Conservation (phyloP, 92 coral and sea anemone genomes). For the Epizoanthus ramosus region DNA sequence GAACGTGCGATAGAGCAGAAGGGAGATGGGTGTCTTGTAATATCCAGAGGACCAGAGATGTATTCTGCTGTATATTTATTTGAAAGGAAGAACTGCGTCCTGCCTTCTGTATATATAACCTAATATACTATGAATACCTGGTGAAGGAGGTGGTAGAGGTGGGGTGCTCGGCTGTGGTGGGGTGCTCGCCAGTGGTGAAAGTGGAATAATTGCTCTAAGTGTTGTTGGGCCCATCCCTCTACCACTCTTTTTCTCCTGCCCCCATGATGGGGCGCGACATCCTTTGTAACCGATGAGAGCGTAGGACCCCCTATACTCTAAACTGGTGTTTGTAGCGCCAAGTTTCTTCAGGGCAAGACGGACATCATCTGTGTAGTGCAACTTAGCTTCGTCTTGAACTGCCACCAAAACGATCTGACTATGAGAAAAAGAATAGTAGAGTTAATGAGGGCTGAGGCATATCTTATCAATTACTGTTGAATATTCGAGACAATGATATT, state of each 20-base stretch:
- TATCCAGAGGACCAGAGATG: no score
- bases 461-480: no score
- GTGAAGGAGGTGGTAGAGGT: background rate
- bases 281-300: slow-evolving; percentile 3
- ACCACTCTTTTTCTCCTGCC: background rate
- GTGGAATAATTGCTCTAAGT: background rate
- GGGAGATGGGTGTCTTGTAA: no score
- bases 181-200: background rate
- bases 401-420: slow-evolving; percentile 13
- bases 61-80: no score
- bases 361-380: background rate
- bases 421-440: background rate
- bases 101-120: no score
- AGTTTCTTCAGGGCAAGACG: background rate
- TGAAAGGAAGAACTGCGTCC: no score
- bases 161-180: slow-evolving; percentile 5
- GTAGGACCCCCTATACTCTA: background rate
- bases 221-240: background rate
- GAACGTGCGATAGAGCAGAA: no score
- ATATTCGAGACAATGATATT: no score
- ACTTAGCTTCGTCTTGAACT: background rate
- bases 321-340: background rate
- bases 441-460: no score
- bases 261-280: background rate
- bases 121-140: background rate